These are phyloP conservation scores for Antheraea pernyi DNA, from an alignment of 1,140 invertebrate genomes.

Conservation along the genomic window DNA sequence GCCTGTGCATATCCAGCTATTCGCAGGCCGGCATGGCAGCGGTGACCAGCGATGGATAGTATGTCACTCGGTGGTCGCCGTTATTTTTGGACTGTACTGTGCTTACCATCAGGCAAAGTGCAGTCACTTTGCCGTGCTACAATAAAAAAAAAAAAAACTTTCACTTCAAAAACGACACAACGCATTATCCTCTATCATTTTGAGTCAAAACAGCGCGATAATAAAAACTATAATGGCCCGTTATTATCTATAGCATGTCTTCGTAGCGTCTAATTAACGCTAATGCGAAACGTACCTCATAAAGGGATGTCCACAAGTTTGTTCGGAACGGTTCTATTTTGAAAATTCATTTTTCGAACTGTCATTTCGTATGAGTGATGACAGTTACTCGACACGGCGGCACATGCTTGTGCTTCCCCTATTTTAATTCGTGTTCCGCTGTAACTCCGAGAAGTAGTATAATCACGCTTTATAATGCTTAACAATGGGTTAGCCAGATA, in stretches of 20 bases:
- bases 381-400: not conserved
- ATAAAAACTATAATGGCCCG: not conserved
- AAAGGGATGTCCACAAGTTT: constrained; percentile 2
- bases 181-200: not conserved
- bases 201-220: not conserved
- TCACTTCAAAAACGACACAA: no score
- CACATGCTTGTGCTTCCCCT: not conserved
- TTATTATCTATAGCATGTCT: no score
- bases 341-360: constrained; percentile 1
- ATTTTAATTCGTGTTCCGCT: not conserved
- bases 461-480: not conserved
- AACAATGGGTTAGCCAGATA: not conserved
- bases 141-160: no score
- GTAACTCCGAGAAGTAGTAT: not conserved
- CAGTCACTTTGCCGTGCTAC: no score
- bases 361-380: not conserved
- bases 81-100: no score
- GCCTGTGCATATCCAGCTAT: no score
- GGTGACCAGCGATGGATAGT: no score
- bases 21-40: no score
- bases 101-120: no score
- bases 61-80: no score
- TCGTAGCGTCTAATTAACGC: not conserved
- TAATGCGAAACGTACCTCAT: not conserved
- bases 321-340: not conserved